Evolutionary conservation across 2,113 vertebrate species (phyloP).

Genomic region (Oenanthe melanoleuca): DNA sequence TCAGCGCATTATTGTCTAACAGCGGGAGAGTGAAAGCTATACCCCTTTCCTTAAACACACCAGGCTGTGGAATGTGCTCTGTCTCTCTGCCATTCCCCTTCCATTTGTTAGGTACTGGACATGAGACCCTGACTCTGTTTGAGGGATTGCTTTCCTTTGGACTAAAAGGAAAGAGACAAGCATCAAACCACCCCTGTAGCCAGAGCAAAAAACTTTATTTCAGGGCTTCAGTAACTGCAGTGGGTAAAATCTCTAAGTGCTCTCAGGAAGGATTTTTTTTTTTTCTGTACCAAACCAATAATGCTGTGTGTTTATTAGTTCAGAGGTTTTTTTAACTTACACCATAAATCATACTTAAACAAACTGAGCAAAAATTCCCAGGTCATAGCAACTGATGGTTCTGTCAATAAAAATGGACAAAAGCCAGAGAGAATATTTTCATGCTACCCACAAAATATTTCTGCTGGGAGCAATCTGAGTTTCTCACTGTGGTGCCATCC

Average conservation of each 20-base stretch:
- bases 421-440: neutral
- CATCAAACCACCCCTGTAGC: neutral
- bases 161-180: neutral
- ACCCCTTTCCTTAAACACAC: constrained; percentile 68
- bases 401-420: neutral
- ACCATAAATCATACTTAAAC: neutral
- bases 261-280: neutral
- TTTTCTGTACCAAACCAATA: neutral
- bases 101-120: constrained; percentile 41
- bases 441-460: neutral
- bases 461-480: neutral
- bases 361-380: neutral
- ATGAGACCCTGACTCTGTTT: neutral
- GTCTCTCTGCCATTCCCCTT: constrained; percentile 38
- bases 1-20: constrained; percentile 75
- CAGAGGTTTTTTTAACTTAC: neutral
- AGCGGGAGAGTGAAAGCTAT: constrained; percentile 64
- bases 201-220: neutral
- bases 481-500: neutral
- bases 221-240: neutral
- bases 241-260: neutral
- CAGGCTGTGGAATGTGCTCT: constrained; percentile 71
- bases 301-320: neutral
- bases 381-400: neutral
- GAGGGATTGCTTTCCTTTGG: neutral